A percentile compares a stretch with the other conserved stretches of the same genome.
These are phyloP conservation scores for Tipula vernalis DNA, from an alignment of 2,888 invertebrate genomes.

Conservation along the genomic window DNA sequence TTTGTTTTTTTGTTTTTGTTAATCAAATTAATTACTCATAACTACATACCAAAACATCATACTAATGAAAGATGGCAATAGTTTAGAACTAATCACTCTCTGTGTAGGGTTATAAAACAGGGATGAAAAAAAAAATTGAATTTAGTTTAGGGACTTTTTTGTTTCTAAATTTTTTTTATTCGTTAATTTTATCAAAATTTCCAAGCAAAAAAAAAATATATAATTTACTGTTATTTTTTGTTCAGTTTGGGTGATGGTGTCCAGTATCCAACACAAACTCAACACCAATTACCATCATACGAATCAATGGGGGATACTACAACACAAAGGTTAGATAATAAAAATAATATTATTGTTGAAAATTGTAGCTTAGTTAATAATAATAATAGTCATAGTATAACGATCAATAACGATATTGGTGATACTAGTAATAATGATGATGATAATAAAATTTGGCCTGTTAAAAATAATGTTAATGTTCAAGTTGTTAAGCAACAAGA, in stretches of 20 bases:
- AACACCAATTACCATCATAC: constrained; percentile 58
- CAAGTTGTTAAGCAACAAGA: constrained; percentile 13
- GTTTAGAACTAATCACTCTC: background rate
- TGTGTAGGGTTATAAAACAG: background rate
- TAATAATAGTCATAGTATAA: constrained; percentile 11
- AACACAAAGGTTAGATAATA: constrained; percentile 56
- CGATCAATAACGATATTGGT: constrained; percentile 8
- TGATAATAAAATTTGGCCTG: constrained; percentile 10
- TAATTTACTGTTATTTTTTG: constrained; percentile 22
- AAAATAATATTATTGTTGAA: constrained; percentile 10
- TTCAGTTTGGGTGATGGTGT: constrained; percentile 83
- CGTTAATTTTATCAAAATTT: background rate
- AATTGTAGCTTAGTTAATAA: constrained; percentile 9
- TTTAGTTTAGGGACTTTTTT: background rate
- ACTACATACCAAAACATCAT: background rate
- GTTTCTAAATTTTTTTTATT: background rate
- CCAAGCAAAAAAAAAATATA: background rate
- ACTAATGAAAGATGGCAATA: background rate
- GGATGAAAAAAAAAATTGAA: background rate
- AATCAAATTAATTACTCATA: background rate
- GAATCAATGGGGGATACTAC: constrained; percentile 81
- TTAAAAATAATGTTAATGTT: background rate
- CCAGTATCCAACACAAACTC: constrained; percentile 66
- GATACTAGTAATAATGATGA: constrained; percentile 9
- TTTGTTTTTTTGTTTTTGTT: background rate